Percentiles rank a stretch among this genome's conserved stretches.
Evolutionary conservation across 2,888 invertebrate species (phyloP).

Genomic region (Willowsia nigromaculata): DNA sequence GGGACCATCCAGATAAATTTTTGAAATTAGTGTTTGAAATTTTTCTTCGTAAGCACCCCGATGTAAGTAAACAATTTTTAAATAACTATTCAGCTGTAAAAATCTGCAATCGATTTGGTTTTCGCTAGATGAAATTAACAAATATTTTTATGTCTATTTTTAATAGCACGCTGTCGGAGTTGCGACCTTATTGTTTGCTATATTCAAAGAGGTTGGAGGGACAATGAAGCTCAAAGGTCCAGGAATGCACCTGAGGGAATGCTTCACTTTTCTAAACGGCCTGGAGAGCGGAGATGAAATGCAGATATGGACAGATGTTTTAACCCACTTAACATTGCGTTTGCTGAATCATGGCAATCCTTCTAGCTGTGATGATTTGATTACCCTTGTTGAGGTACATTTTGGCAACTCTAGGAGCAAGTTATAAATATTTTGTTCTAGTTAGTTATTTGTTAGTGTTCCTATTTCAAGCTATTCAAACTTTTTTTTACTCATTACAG

Average conservation of each 20-base stretch:
- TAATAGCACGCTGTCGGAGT: slow-evolving; percentile 88
- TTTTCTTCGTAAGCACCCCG: slow-evolving; percentile 69
- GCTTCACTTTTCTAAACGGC: slow-evolving; percentile 27
- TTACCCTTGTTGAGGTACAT: slow-evolving; percentile 68
- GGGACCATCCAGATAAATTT: slow-evolving; percentile 83
- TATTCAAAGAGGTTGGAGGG: slow-evolving; percentile 89
- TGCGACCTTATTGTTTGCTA: slow-evolving; percentile 93
- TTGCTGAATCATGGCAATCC: slow-evolving; percentile 67
- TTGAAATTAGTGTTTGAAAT: slow-evolving; percentile 66
- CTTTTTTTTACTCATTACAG: neutral
- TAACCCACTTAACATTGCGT: slow-evolving; percentile 52
- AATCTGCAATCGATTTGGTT: neutral
- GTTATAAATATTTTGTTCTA: neutral
- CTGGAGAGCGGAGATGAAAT: slow-evolving; percentile 43
- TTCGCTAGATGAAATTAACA: neutral
- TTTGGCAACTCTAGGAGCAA: neutral
- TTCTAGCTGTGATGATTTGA: slow-evolving; percentile 39
- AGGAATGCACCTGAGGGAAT: slow-evolving; percentile 63
- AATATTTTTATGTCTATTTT: neutral
- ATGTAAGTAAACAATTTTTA: slow-evolving; percentile 36
- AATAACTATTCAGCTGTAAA: neutral
- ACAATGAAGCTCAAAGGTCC: slow-evolving; percentile 69
- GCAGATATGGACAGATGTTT: slow-evolving; percentile 55
- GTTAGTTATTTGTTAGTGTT: no score
- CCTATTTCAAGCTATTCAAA: neutral